Base-by-base conservation (phyloP, 2,113 vertebrate species). In the Esox niger region DNA sequence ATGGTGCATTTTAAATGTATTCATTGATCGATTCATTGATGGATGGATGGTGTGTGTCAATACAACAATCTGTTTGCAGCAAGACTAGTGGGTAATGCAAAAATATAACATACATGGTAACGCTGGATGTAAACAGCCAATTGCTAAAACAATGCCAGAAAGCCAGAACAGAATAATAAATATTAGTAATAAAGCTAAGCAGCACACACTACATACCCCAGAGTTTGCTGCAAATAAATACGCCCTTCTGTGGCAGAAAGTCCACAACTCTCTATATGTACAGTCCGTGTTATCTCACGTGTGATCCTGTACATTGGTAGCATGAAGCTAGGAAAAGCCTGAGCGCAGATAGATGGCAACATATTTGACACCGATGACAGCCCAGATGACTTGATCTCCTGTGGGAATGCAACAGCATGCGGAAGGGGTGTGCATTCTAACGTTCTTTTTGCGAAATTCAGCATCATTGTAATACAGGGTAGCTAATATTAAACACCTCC, bases 361-460 rank as follows among this genome's bases (percentile, higher is more conserved):
- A 27, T 59, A 35, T 38, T 43, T 30, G 46, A 62, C 27, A 25
- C 7, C 30, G 2, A 46, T 27, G n/a, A 27, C 54, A 64, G 25
- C 43, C 55, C 29, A 59, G 55, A 62, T 54, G 62, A 62, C 58
- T 56, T 27, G 25, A 25, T 43, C 38, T 33, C 32, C 35, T 15
- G 23, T 17, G 57, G 2, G 57, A 27, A 59, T 59, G 7, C 17
- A 31, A 59, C 27, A 27, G 27, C 31, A 59, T 29, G 5, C n/a
- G 15, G 57, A 43, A 15, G 38, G 13, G 13, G 3, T 43, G 17
- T 10, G 31, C 29, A 20, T 29, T 59, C 29, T 30, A 59, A 29
- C 27, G 9, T 20, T 27, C 27, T 32, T 59, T 56, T 57, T 57
- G n/a, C n/a, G 15, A 11, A 57, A 57, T 13, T 57, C 38, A 43